Conservation (phyloP, 92 coral and sea anemone species). For the Porites rus region DNA sequence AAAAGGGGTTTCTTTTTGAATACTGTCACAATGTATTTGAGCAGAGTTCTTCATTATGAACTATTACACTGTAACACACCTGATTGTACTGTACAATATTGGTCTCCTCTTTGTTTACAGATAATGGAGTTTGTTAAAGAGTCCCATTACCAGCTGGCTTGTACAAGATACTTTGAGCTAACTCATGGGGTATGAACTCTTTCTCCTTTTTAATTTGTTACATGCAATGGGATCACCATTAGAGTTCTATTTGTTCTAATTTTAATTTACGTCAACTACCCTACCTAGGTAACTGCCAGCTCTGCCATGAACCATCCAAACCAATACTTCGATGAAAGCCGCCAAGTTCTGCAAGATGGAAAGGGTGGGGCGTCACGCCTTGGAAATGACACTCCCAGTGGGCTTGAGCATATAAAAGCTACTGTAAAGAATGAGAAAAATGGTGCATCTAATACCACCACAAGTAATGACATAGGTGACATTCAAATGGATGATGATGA, state of each 20-base stretch:
- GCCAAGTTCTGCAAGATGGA: slow-evolving; percentile 28
- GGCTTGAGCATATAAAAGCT: slow-evolving; percentile 23
- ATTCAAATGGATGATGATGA: slow-evolving; percentile 51
- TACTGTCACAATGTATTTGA: too few relatives aligned
- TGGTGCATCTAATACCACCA: background rate
- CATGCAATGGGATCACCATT: background rate
- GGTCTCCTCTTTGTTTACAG: slow-evolving; percentile 49
- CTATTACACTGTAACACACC: too few relatives aligned
- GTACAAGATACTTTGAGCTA: slow-evolving; percentile 95
- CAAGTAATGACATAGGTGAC: slow-evolving; percentile 25
- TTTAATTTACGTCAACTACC: too few relatives aligned
- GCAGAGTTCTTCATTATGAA: too few relatives aligned
- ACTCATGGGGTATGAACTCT: slow-evolving; percentile 69
- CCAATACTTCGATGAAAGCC: slow-evolving; percentile 95
- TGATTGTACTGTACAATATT: background rate
- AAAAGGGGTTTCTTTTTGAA: background rate
- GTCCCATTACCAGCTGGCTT: slow-evolving; percentile 96
- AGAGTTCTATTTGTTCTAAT: background rate
- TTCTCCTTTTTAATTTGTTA: background rate
- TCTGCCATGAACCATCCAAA: slow-evolving; percentile 95
- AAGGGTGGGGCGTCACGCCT: slow-evolving; percentile 11
- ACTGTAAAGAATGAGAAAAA: slow-evolving; percentile 39
- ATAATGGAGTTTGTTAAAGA: slow-evolving; percentile 87
- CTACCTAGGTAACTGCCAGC: slow-evolving; percentile 49
- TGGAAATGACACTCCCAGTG: slow-evolving; percentile 15